Evolutionary conservation across 2,113 vertebrate genomes (phyloP).

Genomic region (Callipepla squamata): DNA sequence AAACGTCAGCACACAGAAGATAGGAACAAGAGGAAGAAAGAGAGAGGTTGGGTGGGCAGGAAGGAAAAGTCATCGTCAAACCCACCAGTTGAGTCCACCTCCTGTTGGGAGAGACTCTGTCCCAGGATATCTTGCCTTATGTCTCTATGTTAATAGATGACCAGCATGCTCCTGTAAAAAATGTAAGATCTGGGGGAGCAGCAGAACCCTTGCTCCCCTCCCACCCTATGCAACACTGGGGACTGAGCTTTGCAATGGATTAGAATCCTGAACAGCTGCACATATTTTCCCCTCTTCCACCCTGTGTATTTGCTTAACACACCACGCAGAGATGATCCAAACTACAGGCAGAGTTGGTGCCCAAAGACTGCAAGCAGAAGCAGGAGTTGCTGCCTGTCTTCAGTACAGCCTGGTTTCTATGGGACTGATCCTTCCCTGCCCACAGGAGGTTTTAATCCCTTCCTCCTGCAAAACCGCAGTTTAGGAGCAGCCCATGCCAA

Average conservation of each 20-base stretch:
- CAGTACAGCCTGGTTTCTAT: neutral
- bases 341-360: neutral
- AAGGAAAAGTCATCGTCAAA: neutral
- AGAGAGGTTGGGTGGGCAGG: neutral
- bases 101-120: neutral
- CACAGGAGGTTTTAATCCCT: neutral
- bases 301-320: neutral
- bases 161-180: neutral
- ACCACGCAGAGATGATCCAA: neutral
- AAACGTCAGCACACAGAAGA: neutral
- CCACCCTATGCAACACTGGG: neutral
- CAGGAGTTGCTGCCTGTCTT: neutral
- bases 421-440: neutral
- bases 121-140: neutral
- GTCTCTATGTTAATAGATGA: neutral
- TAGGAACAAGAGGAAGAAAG: neutral
- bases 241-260: neutral
- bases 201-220: neutral
- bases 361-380: neutral
- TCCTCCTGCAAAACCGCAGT: neutral
- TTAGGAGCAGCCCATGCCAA: constrained; percentile 1
- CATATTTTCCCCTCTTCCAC: neutral
- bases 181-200: neutral
- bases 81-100: neutral
- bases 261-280: neutral